Base-by-base conservation (phyloP, 1,140 invertebrate species). In the Triops cancriformis region DNA sequence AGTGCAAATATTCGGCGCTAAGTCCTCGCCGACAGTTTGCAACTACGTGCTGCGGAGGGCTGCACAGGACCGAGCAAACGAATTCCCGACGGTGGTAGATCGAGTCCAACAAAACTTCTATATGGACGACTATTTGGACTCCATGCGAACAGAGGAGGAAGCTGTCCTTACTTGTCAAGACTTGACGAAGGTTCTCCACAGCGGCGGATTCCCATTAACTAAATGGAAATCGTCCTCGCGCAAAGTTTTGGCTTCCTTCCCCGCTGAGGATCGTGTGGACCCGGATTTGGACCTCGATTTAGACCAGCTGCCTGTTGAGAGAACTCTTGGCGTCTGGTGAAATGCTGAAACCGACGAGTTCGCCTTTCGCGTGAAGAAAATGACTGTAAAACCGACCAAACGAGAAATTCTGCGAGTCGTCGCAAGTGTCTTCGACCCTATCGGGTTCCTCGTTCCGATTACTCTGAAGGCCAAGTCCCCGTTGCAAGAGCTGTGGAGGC, bases 401-500 rank as follows among this genome's bases (percentile, higher is more conserved):
- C 72, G 81, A n/a, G 77, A 80, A 41, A 26, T 82, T 0, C 64
- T 80, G 0, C 43, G 72, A 6, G 26, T 41, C 1, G 73, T 79
- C 1, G 80, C 81, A 41, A 74, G 72, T 14, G n/a, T 82, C 0
- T 82, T 80, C 77, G 83, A 83, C 51, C 83, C 82, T 0, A 77
- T 82, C 7, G 83, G 82, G 12, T 51, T 81, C 26, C 75, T 79
- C 1, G 64, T 81, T 6, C 84, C 86, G 27, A 51, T 84, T 14
- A 82, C 82, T 12, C 81, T 85, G 10, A 79, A 76, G 14, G 81
- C 81, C 28, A 87, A 87, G 81, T 81, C 85, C 5, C 77, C 86
- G 6, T 75, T 87, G 12, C 86, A 87, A 82, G 73, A 82, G 77
- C 43, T 87, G 10, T 86, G 85, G 85, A 37, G 80, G 76, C 28